Base-by-base conservation (phyloP, 2,888 invertebrate genomes). In the Hydraecia micacea region DNA sequence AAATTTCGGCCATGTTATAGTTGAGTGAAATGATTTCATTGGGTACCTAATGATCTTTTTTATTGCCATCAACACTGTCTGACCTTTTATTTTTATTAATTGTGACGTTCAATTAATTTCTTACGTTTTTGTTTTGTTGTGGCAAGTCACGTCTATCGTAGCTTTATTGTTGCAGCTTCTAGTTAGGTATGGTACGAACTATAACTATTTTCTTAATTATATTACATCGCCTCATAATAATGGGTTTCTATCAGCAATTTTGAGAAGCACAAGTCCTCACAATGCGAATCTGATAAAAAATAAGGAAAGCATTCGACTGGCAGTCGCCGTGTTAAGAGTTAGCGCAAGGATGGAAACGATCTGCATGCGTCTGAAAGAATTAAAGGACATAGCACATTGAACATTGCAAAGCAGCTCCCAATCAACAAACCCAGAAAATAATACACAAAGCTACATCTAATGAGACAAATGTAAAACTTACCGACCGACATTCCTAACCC, bases 401-500 rank as follows among this genome's bases (percentile, higher is more conserved):
- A 75, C 5, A 58, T 62, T 58, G 68, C 58, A 69, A 60, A 72
- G 28, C 32, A 58, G 8, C 9, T 52, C 52, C 21, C 39, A 68
- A 83, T 76, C 32, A 73, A 81, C 36, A 65, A 72, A 65, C 18
- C 28, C 60, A 79, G 55, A 69, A 71, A 77, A 81, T 79, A 75
- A 79, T 36, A 77, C 42, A 74, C 71, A 78, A 77, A 67, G 42
- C 42, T 55, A 55, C 80, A 42, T 81, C 73, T 82, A 88, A 88
- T 85, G 83, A 88, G 88, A 90, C 88, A 83, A 11, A 52, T 81
- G 68, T 86, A 71, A 86, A 85, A 81, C 80, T 84, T 69, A 75
- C 67, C 68, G 39, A 80, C 85, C 87, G 74, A 92, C 95, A 95
- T 95, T 94, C 95, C 92, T 86, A 75, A 81, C 82, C 71, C 90